phyloP scores from a whole-genome alignment of 1,140 invertebrate genomes.

The Uloborus diversus region DNA sequence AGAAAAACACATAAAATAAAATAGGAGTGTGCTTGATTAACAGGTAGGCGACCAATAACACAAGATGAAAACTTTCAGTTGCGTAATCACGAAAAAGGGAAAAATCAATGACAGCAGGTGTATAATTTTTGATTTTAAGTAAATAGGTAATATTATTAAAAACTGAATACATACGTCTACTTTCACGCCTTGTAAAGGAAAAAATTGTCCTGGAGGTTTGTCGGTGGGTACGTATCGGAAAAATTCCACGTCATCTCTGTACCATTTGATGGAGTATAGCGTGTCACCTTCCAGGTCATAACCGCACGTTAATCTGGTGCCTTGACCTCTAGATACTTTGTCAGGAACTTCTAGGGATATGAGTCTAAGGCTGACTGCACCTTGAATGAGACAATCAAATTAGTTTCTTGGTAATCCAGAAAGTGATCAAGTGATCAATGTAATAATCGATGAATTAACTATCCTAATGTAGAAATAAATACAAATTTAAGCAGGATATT shows the following conservation, averaged over 20 bases:
- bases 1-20: too few species aligned
- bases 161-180: conserved; percentile 83
- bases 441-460: too few species aligned
- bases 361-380: conserved; percentile 64
- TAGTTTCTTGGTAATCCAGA: not conserved
- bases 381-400: conserved; percentile 21
- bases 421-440: too few species aligned
- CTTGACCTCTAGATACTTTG: conserved; percentile 74
- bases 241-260: conserved; percentile 80
- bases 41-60: too few species aligned
- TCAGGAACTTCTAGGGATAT: conserved; percentile 75
- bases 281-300: conserved; percentile 78
- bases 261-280: conserved; percentile 85
- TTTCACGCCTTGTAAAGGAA: conserved; percentile 77
- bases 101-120: too few species aligned
- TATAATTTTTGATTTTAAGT: too few species aligned
- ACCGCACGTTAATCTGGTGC: conserved; percentile 76
- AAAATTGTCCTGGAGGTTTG: conserved; percentile 76
- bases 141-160: too few species aligned
- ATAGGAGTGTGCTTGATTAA: too few species aligned
- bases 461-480: too few species aligned
- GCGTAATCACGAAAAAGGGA: too few species aligned
- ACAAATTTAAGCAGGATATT: too few species aligned
- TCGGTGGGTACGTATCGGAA: conserved; percentile 79
- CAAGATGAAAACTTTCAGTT: too few species aligned